Evolutionary conservation across 2,113 vertebrate species (phyloP), one percentile per base, ranked within the genome.

Genomic region (Phalacrocorax carbo): DNA sequence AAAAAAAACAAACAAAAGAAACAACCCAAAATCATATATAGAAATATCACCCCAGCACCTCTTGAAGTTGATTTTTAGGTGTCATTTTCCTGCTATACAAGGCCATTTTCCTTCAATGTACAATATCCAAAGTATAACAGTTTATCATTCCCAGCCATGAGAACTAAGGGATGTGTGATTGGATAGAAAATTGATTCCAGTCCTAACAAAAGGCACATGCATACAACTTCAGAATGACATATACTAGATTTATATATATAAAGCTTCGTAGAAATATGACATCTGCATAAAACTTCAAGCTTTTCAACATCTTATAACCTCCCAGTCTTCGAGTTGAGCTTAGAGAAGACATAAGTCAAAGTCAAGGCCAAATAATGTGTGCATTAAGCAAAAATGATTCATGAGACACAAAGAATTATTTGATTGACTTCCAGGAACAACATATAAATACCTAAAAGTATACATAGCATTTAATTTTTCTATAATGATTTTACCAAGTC

Each of bases 271-370:
- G 38, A 48, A 84, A 94, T 40, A 15, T 55, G 32, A 65, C 6
- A 54, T 34, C 34, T n/a, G 7, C 0, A 6, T 84, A 32, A 70
- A 73, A 66, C 21, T 44, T 65, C 40, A 88, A 69, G 11, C 4
- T 23, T 82, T 93, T 66, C 27, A 62, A 42, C 4, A 73, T 29
- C 40, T 83, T 9, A n/a, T 25, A 78, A 70, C 30, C 20, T 84
- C 11, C 8, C 9, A 58, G 19, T 17, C 12, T 84, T 86, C 0
- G 0, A 66, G 32, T 9, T 91, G 21, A 83, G 62, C 0, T 58
- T 49, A 25, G n/a, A 82, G 51, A 89, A 78, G 11, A 6, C 10
- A 30, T 61, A 75, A 83, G 7, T 17, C 17, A 22, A 64, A 82
- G 12, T 40, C 54, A 70, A 32, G n/a, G 71, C 23, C 29, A 75